Base-by-base conservation (phyloP, 2,113 vertebrate species). In the Rhagologus leucostigma region DNA sequence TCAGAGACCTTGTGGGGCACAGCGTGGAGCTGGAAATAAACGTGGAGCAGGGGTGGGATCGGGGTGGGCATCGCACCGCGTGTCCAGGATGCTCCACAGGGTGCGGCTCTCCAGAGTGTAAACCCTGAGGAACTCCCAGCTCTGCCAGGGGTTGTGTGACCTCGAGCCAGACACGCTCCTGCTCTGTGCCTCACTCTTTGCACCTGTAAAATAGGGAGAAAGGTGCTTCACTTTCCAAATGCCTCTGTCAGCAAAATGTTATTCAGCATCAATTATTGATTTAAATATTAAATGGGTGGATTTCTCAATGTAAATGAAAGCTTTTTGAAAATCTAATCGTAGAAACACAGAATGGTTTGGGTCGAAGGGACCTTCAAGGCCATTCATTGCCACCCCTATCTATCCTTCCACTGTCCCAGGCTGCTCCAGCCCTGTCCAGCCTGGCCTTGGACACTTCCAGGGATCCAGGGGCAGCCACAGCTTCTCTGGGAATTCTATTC, bases 371-470 rank as follows among this genome's bases (percentile, higher is more conserved):
- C 5, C 30, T 29, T 27, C 8, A 47, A 71, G 49, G 1, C 2
- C 35, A 32, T 13, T 20, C 8, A 5, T 9, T 30, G 6, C 29
- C 41, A 42, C 2, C 16, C 21, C 16, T 46, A 26, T 5, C 24
- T 26, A 27, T 50, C 26, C 21, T 83, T 0, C 39, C 80, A 62
- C 21, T 3, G 0, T 10, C 22, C 59, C 69, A 84, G 49, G 22
- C 0, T 55, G 33, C 49, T 73, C 81, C 67, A 24, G 16, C 5
- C 33, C 13, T 3, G 0, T 35, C 67, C 69, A 84, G 0, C 59
- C 69, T 74, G 69, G 24, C 41, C 60, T 56, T 47, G 70, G 59
- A 6, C 41, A 74, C 9, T 74, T 0, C 59, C 59, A 55, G 49
- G n/a, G 69, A 55, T 84, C 39, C 68, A 84, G 68, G 49, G 33